Base-by-base conservation (phyloP, 2,888 invertebrate genomes). In the Biston stratarius region DNA sequence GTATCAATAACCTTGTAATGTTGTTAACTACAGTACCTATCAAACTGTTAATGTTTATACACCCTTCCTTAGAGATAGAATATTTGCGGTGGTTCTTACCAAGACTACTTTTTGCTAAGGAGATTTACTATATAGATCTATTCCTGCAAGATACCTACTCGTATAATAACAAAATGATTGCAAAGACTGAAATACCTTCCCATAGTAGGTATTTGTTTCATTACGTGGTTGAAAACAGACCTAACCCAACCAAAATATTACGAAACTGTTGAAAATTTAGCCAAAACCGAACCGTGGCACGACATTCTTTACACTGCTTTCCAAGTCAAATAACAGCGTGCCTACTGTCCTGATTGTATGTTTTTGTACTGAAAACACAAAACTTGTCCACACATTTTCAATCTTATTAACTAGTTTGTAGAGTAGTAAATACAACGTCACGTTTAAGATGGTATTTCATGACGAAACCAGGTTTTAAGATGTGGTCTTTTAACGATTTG, bases 301-400 rank as follows among this genome's bases (percentile, higher is more conserved):
- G 63, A 49, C 51, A 87, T 89, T 86, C 85, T 85, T 79, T 73
- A 71, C 74, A 74, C 87, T 86, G 74, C 77, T 91, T 91, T 87
- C 89, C 87, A 90, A 91, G 86, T 89, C 89, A 89, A 90, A 92
- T 89, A 82, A 82, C 84, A 84, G 86, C 87, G 81, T 80, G 73
- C 71, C 61, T 70, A 62, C 64, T 71, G 61, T 53, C 67, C 62
- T 72, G 64, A 66, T 53, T 42, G 52, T 58, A 14, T 62, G 48
- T 58, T 67, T 61, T 62, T 67, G 67, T 67, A 58, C 62, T 67
- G 67, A 67, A 67, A 62, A 61, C n/a, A 45, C 11, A 52, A 38
- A 58, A 56, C 42, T 40, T 47, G 0, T 14, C 0, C 11, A 51
- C 47, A 38, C 15, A 52, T 58, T 52, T 6, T 67, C 6, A n/a